Evolutionary conservation across 1,140 invertebrate species (phyloP).

Genomic region (Brachionus plicatilis): DNA sequence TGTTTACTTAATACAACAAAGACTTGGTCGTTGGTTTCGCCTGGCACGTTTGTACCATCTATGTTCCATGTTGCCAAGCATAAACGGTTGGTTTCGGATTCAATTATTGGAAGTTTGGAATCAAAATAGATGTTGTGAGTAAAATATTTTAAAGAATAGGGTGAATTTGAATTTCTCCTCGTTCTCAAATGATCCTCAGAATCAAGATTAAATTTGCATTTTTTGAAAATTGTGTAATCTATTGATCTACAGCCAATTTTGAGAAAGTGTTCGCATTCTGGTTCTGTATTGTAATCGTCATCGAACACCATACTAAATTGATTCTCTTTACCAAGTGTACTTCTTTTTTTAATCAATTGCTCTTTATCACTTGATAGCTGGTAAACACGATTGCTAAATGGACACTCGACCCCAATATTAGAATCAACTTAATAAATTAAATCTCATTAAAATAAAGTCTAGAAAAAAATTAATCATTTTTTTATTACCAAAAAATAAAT

Average conservation of each 20-base stretch:
- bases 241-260: constrained; percentile 12
- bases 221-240: constrained; percentile 18
- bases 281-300: not conserved
- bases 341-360: not conserved
- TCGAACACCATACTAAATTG: constrained; percentile 23
- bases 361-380: not conserved
- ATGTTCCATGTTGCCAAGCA: not conserved
- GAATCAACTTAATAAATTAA: constrained; percentile 12
- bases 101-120: not conserved
- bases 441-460: not conserved
- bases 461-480: not conserved
- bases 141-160: not conserved
- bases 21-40: not conserved
- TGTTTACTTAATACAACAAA: not conserved
- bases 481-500: constrained; percentile 7
- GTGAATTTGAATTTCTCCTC: not conserved
- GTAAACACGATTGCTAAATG: not conserved
- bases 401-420: not conserved
- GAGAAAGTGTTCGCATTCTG: constrained; percentile 3
- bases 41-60: not conserved
- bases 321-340: not conserved
- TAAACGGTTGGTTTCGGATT: constrained; percentile 20
- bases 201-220: not conserved
- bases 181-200: not conserved
- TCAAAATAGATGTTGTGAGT: not conserved